A percentile compares a stretch with the other conserved stretches of the same genome.
Conservation (phyloP, 1,140 invertebrate genomes). For the Ceratina japonica region DNA sequence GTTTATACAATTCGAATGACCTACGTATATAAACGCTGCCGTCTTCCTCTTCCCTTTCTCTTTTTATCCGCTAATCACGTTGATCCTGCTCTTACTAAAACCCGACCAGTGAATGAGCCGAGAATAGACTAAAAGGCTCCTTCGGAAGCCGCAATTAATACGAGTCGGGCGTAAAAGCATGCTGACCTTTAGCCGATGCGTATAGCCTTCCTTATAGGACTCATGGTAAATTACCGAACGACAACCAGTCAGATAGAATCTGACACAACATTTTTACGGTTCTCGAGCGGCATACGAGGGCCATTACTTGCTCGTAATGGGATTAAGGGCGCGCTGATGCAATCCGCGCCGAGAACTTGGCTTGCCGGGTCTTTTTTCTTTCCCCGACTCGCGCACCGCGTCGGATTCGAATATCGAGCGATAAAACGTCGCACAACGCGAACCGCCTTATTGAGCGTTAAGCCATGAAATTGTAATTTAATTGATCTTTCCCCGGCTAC, state of each 20-base stretch:
- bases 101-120: no score
- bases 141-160: conserved; percentile 53
- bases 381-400: neutral
- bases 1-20: conserved; percentile 1
- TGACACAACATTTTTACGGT: conserved; percentile 75
- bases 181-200: conserved; percentile 51
- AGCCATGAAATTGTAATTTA: conserved; percentile 74
- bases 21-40: neutral
- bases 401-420: conserved; percentile 4
- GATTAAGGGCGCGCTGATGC: conserved; percentile 66
- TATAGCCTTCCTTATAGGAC: neutral
- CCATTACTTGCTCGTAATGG: conserved; percentile 70
- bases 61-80: neutral
- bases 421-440: conserved; percentile 42
- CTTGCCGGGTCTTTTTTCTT: neutral
- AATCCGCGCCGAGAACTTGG: conserved; percentile 25
- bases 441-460: conserved; percentile 61
- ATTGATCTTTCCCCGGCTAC: conserved; percentile 46
- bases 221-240: conserved; percentile 68
- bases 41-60: no score
- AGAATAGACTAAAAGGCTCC: conserved; percentile 3
- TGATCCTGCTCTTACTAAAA: no score
- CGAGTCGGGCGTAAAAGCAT: conserved; percentile 36
- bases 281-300: conserved; percentile 46
- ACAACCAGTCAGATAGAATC: conserved; percentile 60